Percentiles rank a stretch among this genome's conserved stretches.
These are phyloP conservation scores for Polydrusus cervinus DNA, from an alignment of 2,888 invertebrate species.

Conservation along the genomic window DNA sequence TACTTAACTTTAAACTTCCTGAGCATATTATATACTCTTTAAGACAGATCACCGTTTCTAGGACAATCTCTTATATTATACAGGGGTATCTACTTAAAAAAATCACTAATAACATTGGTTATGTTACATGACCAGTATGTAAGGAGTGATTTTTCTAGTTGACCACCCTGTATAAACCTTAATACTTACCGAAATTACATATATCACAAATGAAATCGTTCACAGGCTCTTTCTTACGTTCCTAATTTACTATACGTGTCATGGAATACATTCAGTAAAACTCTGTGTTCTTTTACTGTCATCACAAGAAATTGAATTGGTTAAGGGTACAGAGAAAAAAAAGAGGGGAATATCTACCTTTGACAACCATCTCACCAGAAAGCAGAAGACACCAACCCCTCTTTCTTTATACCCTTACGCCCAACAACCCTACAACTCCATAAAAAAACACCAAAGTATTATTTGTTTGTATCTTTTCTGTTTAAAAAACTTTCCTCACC, in stretches of 20 bases:
- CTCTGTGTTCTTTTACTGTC: background rate
- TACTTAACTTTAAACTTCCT: constrained; percentile 29
- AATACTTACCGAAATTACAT: constrained; percentile 9
- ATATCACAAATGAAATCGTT: constrained; percentile 22
- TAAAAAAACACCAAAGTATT: too few species aligned
- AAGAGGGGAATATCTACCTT: too few species aligned
- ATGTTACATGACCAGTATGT: too few species aligned
- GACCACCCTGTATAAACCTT: background rate
- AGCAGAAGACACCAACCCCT: too few species aligned
- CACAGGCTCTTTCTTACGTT: background rate
- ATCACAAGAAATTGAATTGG: too few species aligned
- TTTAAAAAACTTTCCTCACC: too few species aligned
- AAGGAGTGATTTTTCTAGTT: background rate
- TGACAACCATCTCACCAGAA: too few species aligned
- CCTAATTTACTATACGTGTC: background rate
- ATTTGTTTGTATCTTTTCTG: too few species aligned
- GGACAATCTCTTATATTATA: constrained; percentile 23
- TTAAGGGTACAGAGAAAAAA: too few species aligned
- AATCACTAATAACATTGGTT: background rate
- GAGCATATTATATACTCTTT: constrained; percentile 33
- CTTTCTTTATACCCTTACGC: too few species aligned
- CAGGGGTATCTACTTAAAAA: constrained; percentile 2
- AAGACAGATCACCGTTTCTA: constrained; percentile 33
- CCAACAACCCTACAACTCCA: too few species aligned
- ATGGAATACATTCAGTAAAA: background rate